phyloP scores from a whole-genome alignment of 2,888 invertebrate genomes.

The Hirtodrosophila cameraria region DNA sequence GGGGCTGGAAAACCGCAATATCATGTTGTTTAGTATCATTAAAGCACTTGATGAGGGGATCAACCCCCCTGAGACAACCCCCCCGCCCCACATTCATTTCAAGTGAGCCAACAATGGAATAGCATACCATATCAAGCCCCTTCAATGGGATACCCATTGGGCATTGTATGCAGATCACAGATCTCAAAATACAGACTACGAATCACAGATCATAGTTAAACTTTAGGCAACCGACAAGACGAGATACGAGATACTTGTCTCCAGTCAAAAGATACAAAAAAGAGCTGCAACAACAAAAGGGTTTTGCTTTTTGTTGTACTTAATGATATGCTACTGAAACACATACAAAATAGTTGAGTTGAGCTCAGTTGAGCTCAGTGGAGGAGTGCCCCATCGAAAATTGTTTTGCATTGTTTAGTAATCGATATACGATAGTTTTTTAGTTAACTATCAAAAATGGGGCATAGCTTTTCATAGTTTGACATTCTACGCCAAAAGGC shows the following conservation, averaged over 20 bases:
- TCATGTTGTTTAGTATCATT: slow-evolving; percentile 72
- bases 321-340: slow-evolving; percentile 66
- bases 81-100: slow-evolving; percentile 45
- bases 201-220: slow-evolving; percentile 43
- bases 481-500: slow-evolving; percentile 63
- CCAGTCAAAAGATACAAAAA: slow-evolving; percentile 1
- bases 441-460: slow-evolving; percentile 6
- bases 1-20: slow-evolving; percentile 55
- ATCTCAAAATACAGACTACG: too few species aligned
- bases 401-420: slow-evolving; percentile 34
- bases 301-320: slow-evolving; percentile 26
- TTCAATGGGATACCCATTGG: slow-evolving; percentile 44
- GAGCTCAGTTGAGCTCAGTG: slow-evolving; percentile 28
- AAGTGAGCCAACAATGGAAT: slow-evolving; percentile 61
- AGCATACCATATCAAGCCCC: slow-evolving; percentile 28
- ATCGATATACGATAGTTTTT: slow-evolving; percentile 52
- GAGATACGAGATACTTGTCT: slow-evolving; percentile 37
- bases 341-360: background rate
- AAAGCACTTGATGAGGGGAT: slow-evolving; percentile 32
- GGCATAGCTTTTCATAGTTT: slow-evolving; percentile 23
- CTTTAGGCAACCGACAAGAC: slow-evolving; percentile 37
- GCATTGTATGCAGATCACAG: slow-evolving; percentile 69
- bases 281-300: slow-evolving; percentile 20
- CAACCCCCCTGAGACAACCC: background rate
- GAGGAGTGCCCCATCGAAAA: slow-evolving; percentile 56